Conservation (phyloP, 2,888 invertebrate genomes). For the Netelia virgata region DNA sequence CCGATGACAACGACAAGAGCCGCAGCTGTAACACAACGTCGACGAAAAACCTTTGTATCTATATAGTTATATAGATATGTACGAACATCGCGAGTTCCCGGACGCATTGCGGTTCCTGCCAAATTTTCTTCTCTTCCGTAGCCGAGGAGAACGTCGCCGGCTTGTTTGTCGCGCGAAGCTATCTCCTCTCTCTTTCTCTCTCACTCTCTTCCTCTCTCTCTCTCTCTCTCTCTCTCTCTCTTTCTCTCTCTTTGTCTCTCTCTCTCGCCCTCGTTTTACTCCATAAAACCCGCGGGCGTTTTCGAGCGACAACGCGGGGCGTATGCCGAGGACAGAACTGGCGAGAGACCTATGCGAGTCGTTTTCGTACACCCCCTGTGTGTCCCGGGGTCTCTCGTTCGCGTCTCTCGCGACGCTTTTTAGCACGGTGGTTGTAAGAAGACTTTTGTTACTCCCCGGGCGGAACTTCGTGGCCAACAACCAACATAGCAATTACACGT, state of each 20-base stretch:
- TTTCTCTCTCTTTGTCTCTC: not conserved
- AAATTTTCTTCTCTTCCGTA: slow-evolving; percentile 63
- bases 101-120: slow-evolving; percentile 63
- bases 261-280: slow-evolving; percentile 28
- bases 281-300: slow-evolving; percentile 6
- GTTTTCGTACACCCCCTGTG: slow-evolving; percentile 22
- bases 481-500: slow-evolving; percentile 58
- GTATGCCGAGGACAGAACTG: slow-evolving; percentile 53
- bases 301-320: slow-evolving; percentile 51
- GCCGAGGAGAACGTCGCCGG: slow-evolving; percentile 47
- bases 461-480: slow-evolving; percentile 59
- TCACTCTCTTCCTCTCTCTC: not conserved
- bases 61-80: slow-evolving; percentile 3
- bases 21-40: slow-evolving; percentile 21
- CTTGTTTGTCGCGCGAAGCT: slow-evolving; percentile 67
- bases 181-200: slow-evolving; percentile 12
- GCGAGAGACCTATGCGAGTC: slow-evolving; percentile 25
- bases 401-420: slow-evolving; percentile 62
- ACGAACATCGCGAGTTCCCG: slow-evolving; percentile 44
- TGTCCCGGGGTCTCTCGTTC: slow-evolving; percentile 10
- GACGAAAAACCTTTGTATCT: slow-evolving; percentile 14
- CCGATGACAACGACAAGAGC: slow-evolving; percentile 49
- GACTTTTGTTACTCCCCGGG: slow-evolving; percentile 61
- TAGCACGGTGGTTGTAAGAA: slow-evolving; percentile 54
- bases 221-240: not conserved